Evolutionary conservation across 2,797 vertebrate species (phyloP).

Genomic region (Halcyon chelicuti): DNA sequence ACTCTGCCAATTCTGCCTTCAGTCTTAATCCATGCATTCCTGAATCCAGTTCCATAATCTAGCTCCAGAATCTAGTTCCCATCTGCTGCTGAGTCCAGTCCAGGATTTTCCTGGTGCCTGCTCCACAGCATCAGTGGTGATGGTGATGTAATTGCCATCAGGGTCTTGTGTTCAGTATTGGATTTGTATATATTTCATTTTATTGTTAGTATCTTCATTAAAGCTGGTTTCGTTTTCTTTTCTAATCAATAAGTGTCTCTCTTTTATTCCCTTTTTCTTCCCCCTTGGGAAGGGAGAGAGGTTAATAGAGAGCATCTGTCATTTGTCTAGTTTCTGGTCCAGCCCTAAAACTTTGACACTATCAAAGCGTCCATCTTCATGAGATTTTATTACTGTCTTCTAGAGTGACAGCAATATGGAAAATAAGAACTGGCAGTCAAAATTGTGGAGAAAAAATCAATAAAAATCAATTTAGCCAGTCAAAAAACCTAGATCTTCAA

Average conservation of each 20-base stretch:
- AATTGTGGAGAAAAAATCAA: not conserved
- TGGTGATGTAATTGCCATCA: no score
- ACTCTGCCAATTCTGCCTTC: not conserved
- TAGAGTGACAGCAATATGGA: not conserved
- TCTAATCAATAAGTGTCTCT: not conserved
- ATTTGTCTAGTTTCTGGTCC: not conserved
- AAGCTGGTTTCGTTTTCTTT: not conserved
- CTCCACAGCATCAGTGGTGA: not conserved
- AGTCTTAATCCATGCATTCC: not conserved
- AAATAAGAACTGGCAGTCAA: constrained; percentile 19
- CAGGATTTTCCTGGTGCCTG: not conserved
- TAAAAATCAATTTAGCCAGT: not conserved
- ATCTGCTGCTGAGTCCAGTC: not conserved
- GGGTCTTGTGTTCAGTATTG: no score
- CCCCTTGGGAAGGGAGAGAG: not conserved
- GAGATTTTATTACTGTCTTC: constrained; percentile 41
- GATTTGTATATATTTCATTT: not conserved
- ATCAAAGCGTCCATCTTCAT: constrained; percentile 13
- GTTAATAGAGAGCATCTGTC: not conserved
- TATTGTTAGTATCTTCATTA: not conserved
- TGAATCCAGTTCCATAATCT: not conserved
- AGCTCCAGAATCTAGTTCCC: not conserved
- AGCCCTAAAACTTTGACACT: not conserved
- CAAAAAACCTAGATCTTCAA: constrained; percentile 8
- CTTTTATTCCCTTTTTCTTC: not conserved